Base-by-base conservation (phyloP, 2,797 vertebrate species). In the Limosa lapponica region DNA sequence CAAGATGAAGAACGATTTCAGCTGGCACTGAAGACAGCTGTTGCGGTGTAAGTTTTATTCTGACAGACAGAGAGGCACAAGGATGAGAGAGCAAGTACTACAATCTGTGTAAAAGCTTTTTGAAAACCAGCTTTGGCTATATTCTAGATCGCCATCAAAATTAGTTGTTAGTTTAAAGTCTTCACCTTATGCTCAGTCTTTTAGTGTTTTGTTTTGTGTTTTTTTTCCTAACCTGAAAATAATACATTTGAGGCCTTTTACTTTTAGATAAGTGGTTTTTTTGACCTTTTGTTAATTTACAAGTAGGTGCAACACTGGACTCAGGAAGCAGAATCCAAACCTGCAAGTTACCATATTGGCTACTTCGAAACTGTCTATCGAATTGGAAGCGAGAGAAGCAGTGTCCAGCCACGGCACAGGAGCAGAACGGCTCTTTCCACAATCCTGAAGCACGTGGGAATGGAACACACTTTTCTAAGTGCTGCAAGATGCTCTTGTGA, bases 1-100 rank as follows among this genome's bases (percentile, higher is more conserved):
- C 91, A 94, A 90, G 90, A 93, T 75, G 90, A 95, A 86, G 82
- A 79, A 90, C 5, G 39, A 57, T 69, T 93, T 93, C 87, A 92
- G 84, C 78, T 87, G 82, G 59, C 90, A 78, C 24, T 43, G n/a
- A 86, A 81, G 58, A 62, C 80, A 95, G 82, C 91, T 91, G 85
- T 49, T 90, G 54, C 2, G 5, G 41, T 8, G 0, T 83, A 67
- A 78, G 80, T 86, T 93, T 92, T 75, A 71, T 49, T 49, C 75
- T 79, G 93, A 88, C 65, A 73, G 28, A 82, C 0, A 28, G 30
- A 34, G 59, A 85, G 30, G 49, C 27, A 41, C 25, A 52, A 37
- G 57, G 46, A 66, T 39, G 44, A 93, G 19, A 43, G n/a, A 3
- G 5, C 49, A 64, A 67, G 16, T 12, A 64, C 49, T 74, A 69